Conservation (phyloP, 2,888 invertebrate species). For the Hydroisotoma schaefferi region DNA sequence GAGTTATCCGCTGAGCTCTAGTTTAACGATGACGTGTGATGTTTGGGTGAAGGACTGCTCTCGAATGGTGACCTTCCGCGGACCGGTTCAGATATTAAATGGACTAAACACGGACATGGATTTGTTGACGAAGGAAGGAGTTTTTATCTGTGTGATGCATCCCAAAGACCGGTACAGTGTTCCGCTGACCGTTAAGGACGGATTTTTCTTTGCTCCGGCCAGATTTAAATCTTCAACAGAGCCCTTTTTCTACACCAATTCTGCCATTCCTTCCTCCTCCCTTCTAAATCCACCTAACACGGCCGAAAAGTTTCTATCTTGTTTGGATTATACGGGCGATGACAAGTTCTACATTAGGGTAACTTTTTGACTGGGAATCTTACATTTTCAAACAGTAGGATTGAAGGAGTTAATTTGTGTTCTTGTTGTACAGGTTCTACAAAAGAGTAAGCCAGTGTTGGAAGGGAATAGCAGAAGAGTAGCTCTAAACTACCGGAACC, state of each 20-base stretch:
- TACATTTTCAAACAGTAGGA: too few species aligned
- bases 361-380: too few species aligned
- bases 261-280: neutral
- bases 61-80: conserved; percentile 76
- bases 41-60: conserved; percentile 79
- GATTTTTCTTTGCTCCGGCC: conserved; percentile 75
- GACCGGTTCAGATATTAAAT: conserved; percentile 80
- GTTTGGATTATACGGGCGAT: neutral
- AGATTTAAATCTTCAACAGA: conserved; percentile 51
- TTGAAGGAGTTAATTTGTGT: too few species aligned
- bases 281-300: neutral
- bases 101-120: conserved; percentile 72
- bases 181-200: conserved; percentile 56
- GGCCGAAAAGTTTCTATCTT: neutral
- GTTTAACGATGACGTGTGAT: conserved; percentile 77
- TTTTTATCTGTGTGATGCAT: conserved; percentile 67
- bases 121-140: conserved; percentile 73
- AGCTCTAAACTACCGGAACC: conserved; percentile 77
- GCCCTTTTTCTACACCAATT: neutral
- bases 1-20: conserved; percentile 69
- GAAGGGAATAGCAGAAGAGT: conserved; percentile 74
- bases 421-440: too few species aligned
- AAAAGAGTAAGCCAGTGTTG: conserved; percentile 79
- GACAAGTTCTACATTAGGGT: conserved; percentile 33
- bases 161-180: conserved; percentile 69